These are phyloP conservation scores for Columbina picui DNA, from an alignment of 2,113 vertebrate species.

Conservation along the genomic window DNA sequence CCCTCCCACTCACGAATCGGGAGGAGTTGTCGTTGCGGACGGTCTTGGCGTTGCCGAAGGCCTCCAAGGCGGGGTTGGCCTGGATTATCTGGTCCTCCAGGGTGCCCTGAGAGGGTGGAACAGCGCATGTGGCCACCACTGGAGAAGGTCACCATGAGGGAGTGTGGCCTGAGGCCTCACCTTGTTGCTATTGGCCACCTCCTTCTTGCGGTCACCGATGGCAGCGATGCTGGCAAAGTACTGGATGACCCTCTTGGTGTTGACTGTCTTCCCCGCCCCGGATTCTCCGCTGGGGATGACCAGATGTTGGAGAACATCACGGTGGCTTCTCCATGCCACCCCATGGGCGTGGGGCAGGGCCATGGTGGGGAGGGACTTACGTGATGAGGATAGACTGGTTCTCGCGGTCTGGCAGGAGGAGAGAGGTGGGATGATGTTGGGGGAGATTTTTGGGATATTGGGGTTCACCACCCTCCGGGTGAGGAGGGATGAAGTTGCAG, in stretches of 20 bases:
- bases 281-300: slow-evolving; percentile 87
- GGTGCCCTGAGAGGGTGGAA: slow-evolving; percentile 73
- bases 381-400: slow-evolving; percentile 95
- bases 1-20: slow-evolving; percentile 78
- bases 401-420: slow-evolving; percentile 81
- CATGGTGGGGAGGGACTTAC: slow-evolving; percentile 66
- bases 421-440: background rate
- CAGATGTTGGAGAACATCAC: no score
- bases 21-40: slow-evolving; percentile 85
- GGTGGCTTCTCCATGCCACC: no score
- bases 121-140: no score
- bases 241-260: slow-evolving; percentile 95
- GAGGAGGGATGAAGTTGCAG: no score
- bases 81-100: slow-evolving; percentile 91
- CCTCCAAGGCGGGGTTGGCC: slow-evolving; percentile 88
- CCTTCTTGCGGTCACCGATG: slow-evolving; percentile 83
- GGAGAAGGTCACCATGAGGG: no score
- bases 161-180: no score
- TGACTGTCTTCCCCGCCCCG: slow-evolving; percentile 94
- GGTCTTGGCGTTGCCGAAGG: slow-evolving; percentile 88
- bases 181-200: slow-evolving; percentile 9
- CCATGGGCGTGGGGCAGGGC: no score
- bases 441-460: no score
- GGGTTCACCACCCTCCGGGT: no score
- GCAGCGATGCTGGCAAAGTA: slow-evolving; percentile 94